Percentiles rank a stretch among this genome's conserved stretches.
phyloP scores from a whole-genome alignment of 1,140 invertebrate genomes.

The Megathymus violae region DNA sequence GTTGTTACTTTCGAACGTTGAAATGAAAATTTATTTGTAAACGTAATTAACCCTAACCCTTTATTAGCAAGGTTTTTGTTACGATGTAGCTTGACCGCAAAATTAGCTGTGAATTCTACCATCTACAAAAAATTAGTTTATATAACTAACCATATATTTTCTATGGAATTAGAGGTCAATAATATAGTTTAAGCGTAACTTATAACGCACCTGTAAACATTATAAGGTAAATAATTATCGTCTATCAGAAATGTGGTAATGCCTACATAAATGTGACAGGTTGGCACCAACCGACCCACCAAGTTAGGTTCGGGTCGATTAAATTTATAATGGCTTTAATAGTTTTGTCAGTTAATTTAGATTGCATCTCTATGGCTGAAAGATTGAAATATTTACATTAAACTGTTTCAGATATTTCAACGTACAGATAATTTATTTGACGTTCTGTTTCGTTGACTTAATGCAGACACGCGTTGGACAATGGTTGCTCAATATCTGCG shows the following conservation, averaged over 20 bases:
- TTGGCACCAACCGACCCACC: slow-evolving; percentile 12
- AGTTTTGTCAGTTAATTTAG: slow-evolving; percentile 34
- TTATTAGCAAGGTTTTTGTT: too few relatives aligned
- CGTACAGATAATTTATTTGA: slow-evolving; percentile 30
- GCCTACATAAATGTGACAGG: slow-evolving; percentile 24
- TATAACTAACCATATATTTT: too few relatives aligned
- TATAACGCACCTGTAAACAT: slow-evolving; percentile 17
- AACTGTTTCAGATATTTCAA: slow-evolving; percentile 30
- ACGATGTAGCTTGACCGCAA: too few relatives aligned
- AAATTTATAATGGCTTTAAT: slow-evolving; percentile 29
- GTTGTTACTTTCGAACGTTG: too few relatives aligned
- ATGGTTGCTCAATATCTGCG: slow-evolving; percentile 12
- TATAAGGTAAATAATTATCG: slow-evolving; percentile 15
- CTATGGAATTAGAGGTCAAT: too few relatives aligned
- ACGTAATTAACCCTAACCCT: too few relatives aligned
- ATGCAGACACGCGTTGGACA: slow-evolving; percentile 16
- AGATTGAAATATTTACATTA: slow-evolving; percentile 33
- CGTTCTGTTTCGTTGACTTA: slow-evolving; percentile 21
- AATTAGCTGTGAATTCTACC: too few relatives aligned
- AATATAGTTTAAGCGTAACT: neutral
- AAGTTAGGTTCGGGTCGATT: slow-evolving; percentile 12
- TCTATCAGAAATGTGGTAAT: slow-evolving; percentile 25
- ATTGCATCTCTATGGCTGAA: slow-evolving; percentile 28
- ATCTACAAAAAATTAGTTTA: too few relatives aligned
- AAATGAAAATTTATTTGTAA: too few relatives aligned